A percentile compares a stretch with the other conserved stretches of the same genome.
phyloP scores from a whole-genome alignment of 2,888 invertebrate species.

The Allophyes oxyacanthae region DNA sequence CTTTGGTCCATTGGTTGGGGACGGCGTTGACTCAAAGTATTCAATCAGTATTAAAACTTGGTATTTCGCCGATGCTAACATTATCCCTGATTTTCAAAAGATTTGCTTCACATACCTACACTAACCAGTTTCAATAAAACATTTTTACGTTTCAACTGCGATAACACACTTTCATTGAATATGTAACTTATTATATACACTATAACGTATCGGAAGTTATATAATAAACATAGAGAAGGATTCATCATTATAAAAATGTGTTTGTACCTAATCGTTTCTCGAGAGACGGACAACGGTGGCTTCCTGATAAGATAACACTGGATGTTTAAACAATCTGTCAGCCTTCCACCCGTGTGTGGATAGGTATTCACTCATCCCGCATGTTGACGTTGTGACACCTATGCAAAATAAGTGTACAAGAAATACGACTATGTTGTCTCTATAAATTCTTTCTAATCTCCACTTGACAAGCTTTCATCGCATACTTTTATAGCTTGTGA shows the following conservation, averaged over 20 bases:
- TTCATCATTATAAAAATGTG: constrained; percentile 68
- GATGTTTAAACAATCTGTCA: constrained; percentile 56
- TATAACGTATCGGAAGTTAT: constrained; percentile 52
- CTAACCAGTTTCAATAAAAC: constrained; percentile 9
- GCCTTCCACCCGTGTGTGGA: constrained; percentile 41
- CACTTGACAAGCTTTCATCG: constrained; percentile 26
- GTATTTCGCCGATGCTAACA: no score
- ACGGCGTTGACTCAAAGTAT: no score
- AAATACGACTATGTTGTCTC: constrained; percentile 40
- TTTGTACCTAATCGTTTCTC: constrained; percentile 54
- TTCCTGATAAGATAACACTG: constrained; percentile 67
- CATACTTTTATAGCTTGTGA: neutral
- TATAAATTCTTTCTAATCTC: constrained; percentile 17
- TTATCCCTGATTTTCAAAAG: constrained; percentile 14
- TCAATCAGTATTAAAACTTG: no score
- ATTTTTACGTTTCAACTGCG: constrained; percentile 11
- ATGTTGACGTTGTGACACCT: constrained; percentile 55
- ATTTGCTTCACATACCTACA: constrained; percentile 10
- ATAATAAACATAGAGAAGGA: constrained; percentile 54
- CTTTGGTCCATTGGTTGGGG: no score
- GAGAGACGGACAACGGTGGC: constrained; percentile 44
- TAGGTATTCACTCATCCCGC: constrained; percentile 57
- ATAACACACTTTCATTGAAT: constrained; percentile 27
- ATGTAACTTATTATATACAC: no score
- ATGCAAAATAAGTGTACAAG: constrained; percentile 41